Conservation (phyloP, 2,113 vertebrate species). For the Pimephales promelas region DNA sequence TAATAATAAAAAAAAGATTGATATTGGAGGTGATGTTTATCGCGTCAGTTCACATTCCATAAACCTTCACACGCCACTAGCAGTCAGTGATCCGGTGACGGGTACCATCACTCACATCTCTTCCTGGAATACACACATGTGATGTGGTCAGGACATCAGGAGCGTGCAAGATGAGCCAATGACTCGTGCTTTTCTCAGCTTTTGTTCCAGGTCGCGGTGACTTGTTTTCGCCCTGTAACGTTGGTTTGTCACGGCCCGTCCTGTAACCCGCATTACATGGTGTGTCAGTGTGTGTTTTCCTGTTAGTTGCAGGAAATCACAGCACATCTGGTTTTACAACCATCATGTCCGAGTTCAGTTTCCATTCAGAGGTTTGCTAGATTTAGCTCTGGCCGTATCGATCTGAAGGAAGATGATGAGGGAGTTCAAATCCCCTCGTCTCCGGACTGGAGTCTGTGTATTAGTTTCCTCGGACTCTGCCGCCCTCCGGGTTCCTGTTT, state of each 20-base stretch:
- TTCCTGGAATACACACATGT: slow-evolving; percentile 61
- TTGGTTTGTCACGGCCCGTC: neutral
- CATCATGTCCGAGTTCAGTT: neutral
- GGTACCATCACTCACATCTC: neutral
- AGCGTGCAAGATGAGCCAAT: slow-evolving; percentile 57
- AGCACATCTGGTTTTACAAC: slow-evolving; percentile 4
- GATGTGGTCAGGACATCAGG: slow-evolving; percentile 64
- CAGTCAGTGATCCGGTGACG: neutral
- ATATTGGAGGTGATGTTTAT: neutral
- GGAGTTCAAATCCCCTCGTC: slow-evolving; percentile 43
- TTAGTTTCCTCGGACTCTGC: slow-evolving; percentile 45
- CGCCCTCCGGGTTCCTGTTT: slow-evolving; percentile 44
- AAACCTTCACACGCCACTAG: neutral
- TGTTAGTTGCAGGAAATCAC: neutral
- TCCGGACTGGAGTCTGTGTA: slow-evolving; percentile 41
- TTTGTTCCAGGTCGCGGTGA: slow-evolving; percentile 55
- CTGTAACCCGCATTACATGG: neutral
- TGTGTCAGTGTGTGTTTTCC: neutral
- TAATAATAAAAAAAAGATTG: too few species aligned
- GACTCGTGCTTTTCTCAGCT: slow-evolving; percentile 53
- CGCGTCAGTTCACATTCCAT: neutral
- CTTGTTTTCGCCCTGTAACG: slow-evolving; percentile 39
- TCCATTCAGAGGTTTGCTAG: neutral
- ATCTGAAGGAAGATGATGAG: slow-evolving; percentile 35
- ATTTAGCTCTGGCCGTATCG: slow-evolving; percentile 26